Evolutionary conservation across 2,797 vertebrate species (phyloP).

Genomic region (Ibycter americanus): DNA sequence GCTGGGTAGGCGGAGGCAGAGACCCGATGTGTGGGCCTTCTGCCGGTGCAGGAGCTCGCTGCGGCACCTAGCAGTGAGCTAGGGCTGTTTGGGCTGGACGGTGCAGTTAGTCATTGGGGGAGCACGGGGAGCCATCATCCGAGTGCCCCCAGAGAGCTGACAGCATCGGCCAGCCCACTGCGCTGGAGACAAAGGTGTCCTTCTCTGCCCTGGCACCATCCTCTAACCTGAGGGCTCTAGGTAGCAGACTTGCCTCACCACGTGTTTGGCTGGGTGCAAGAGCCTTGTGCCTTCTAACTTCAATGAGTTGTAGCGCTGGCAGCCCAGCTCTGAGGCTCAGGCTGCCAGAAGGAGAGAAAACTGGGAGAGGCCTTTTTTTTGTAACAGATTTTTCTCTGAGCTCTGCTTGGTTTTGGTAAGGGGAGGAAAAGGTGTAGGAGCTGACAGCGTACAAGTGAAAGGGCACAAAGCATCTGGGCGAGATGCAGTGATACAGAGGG

Average conservation of each 20-base stretch:
- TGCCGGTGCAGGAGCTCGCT: neutral
- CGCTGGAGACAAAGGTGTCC: neutral
- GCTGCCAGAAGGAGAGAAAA: neutral
- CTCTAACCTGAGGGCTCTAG: neutral
- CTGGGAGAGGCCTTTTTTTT: neutral
- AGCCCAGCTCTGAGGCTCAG: neutral
- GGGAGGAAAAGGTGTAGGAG: neutral
- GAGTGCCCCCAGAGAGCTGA: neutral
- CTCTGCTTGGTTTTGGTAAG: neutral
- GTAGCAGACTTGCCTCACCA: neutral
- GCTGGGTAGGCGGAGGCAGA: neutral
- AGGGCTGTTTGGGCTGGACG: neutral
- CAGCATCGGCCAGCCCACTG: neutral
- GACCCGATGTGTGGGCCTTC: neutral
- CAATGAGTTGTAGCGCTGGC: neutral
- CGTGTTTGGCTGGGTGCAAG: neutral
- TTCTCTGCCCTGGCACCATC: neutral
- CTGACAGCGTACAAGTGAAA: neutral
- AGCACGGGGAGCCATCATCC: neutral
- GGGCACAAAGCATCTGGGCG: neutral
- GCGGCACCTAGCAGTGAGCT: neutral
- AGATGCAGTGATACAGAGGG: neutral
- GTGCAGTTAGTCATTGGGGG: neutral
- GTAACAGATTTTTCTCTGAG: neutral
- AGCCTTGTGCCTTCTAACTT: neutral